Percentiles rank a stretch among this genome's conserved stretches.
phyloP scores from a whole-genome alignment of 1,140 invertebrate genomes.

The Drosophila ohnishii region DNA sequence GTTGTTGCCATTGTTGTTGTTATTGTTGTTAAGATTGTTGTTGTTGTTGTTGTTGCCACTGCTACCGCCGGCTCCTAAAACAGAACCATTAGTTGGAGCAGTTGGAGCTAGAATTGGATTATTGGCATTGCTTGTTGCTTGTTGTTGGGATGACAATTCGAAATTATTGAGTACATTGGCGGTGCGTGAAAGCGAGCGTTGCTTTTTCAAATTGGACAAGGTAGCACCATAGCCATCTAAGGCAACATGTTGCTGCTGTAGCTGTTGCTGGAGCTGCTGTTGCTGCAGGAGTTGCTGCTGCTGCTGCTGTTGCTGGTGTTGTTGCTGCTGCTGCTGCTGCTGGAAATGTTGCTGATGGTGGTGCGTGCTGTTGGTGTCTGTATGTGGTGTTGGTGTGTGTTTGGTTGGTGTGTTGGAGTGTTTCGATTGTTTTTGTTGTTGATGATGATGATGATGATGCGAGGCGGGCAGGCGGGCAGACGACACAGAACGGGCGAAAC shows the following conservation, averaged over 20 bases:
- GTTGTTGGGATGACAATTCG: conserved; percentile 59
- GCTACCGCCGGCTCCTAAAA: conserved; percentile 75
- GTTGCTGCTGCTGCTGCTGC: conserved; percentile 53
- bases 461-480: conserved; percentile 47
- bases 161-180: conserved; percentile 84
- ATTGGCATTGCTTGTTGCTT: conserved; percentile 46
- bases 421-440: conserved; percentile 21
- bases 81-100: conserved; percentile 79
- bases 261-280: conserved; percentile 74
- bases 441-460: conserved; percentile 50
- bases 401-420: conserved; percentile 10
- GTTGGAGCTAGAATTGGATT: conserved; percentile 45
- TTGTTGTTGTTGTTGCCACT: conserved; percentile 58
- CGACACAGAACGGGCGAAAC: conserved; percentile 62
- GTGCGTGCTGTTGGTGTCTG: conserved; percentile 77
- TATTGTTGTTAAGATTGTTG: conserved; percentile 57
- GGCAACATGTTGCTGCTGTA: conserved; percentile 69
- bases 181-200: conserved; percentile 91
- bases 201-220: conserved; percentile 94
- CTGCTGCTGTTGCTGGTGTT: conserved; percentile 63
- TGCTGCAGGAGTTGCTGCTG: conserved; percentile 83
- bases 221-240: conserved; percentile 84
- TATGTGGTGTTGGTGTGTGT: conserved; percentile 34
- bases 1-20: conserved; percentile 19
- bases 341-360: conserved; percentile 57